Percentiles rank a stretch among this genome's conserved stretches.
These are phyloP conservation scores for Phyllotreta cruciferae DNA, from an alignment of 2,888 invertebrate species.

Conservation along the genomic window DNA sequence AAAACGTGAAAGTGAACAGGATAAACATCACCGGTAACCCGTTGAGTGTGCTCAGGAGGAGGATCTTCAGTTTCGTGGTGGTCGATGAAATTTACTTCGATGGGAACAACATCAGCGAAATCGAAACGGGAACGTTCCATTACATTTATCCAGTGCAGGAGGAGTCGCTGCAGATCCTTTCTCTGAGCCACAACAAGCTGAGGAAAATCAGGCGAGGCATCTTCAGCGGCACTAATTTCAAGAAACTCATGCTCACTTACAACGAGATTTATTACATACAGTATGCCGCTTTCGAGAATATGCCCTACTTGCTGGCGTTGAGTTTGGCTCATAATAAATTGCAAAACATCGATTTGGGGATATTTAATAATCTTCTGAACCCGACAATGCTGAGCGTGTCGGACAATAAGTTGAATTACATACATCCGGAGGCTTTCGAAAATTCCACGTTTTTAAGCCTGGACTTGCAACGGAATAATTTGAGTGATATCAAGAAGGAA, in stretches of 20 bases:
- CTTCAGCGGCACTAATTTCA: conserved; percentile 24
- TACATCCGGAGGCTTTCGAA: conserved; percentile 22
- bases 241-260: conserved; percentile 12
- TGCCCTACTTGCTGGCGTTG: conserved; percentile 24
- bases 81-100: conserved; percentile 21
- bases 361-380: conserved; percentile 18
- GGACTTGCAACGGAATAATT: conserved; percentile 12
- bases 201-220: conserved; percentile 12
- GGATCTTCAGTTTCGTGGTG: conserved; percentile 15
- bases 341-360: conserved; percentile 10
- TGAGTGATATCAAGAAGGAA: conserved; percentile 3
- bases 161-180: conserved; percentile 17
- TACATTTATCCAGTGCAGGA: conserved; percentile 16
- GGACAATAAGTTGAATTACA: conserved; percentile 8
- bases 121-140: conserved; percentile 25
- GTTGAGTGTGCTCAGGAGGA: conserved; percentile 6
- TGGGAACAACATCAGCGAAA: conserved; percentile 12
- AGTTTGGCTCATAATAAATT: conserved; percentile 13
- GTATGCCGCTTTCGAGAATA: conserved; percentile 22
- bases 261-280: conserved; percentile 18
- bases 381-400: conserved; percentile 15
- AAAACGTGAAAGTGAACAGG: conserved; percentile 16
- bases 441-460: conserved; percentile 23
- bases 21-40: conserved; percentile 12
- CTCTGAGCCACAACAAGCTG: conserved; percentile 16